Conservation (phyloP, 2,797 vertebrate genomes). For the Siniperca scherzeri region DNA sequence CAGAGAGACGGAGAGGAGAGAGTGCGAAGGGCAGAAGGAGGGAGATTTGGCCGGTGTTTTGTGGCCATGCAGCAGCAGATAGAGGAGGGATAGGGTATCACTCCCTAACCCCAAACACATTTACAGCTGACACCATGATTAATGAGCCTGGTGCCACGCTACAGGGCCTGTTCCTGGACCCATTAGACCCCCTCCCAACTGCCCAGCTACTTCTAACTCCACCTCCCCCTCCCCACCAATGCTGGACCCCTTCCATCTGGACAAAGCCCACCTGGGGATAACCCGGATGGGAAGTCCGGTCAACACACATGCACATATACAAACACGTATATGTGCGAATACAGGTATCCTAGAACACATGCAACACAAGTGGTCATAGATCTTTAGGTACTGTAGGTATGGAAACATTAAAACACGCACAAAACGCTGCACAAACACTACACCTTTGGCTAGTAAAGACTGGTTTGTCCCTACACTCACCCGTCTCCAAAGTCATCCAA, state of each 20-base stretch:
- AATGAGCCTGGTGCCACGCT: slow-evolving; percentile 88
- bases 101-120: slow-evolving; percentile 90
- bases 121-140: slow-evolving; percentile 96
- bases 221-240: slow-evolving; percentile 30
- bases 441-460: slow-evolving; percentile 20
- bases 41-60: slow-evolving; percentile 67
- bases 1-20: slow-evolving; percentile 34
- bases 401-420: neutral
- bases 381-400: neutral
- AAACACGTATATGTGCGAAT: neutral
- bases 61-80: slow-evolving; percentile 83
- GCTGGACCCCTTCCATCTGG: slow-evolving; percentile 80
- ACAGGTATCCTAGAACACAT: neutral
- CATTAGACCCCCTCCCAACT: slow-evolving; percentile 88
- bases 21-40: slow-evolving; percentile 59
- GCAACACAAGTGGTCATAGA: neutral
- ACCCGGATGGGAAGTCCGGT: slow-evolving; percentile 19
- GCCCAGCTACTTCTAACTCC: slow-evolving; percentile 54
- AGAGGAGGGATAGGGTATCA: slow-evolving; percentile 89
- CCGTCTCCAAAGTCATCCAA: slow-evolving; percentile 65
- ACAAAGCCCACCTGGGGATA: slow-evolving; percentile 76
- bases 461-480: slow-evolving; percentile 39
- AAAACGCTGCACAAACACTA: neutral
- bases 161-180: slow-evolving; percentile 86
- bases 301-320: slow-evolving; percentile 1